Percentiles rank a stretch among this genome's conserved stretches.
Evolutionary conservation across 2,797 vertebrate genomes (phyloP).

Genomic region (Fistularia commersonii): DNA sequence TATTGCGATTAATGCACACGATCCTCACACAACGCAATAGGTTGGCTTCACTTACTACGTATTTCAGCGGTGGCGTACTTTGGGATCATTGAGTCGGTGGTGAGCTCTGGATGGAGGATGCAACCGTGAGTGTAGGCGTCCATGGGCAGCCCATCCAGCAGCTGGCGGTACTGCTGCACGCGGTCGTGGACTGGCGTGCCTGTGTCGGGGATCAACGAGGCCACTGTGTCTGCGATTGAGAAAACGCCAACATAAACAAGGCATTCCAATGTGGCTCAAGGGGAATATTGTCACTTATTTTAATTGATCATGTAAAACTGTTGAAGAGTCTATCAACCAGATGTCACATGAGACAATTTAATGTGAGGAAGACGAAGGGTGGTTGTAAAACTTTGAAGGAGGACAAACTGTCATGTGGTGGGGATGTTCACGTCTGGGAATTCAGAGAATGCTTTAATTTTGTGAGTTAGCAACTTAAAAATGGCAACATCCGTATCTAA

Average conservation of each 20-base stretch:
- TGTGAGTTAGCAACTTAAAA: too few relatives aligned
- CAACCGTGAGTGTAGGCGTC: conserved; percentile 98
- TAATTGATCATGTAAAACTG: too few relatives aligned
- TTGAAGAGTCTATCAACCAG: too few relatives aligned
- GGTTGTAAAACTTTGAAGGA: too few relatives aligned
- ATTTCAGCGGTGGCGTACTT: conserved; percentile 99
- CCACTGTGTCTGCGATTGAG: conserved; percentile 79
- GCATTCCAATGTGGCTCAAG: too few relatives aligned
- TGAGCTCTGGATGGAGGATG: conserved; percentile 98
- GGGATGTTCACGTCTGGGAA: too few relatives aligned
- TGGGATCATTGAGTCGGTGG: conserved; percentile 99
- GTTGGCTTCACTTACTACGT: conserved; percentile 89
- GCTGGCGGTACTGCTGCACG: conserved; percentile 92
- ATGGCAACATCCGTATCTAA: too few relatives aligned
- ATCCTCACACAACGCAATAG: conserved; percentile 1
- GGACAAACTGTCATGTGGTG: too few relatives aligned
- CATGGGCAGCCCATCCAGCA: conserved; percentile 95
- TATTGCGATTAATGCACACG: not conserved
- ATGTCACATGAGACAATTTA: too few relatives aligned
- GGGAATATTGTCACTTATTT: too few relatives aligned
- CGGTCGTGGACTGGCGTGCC: conserved; percentile 82
- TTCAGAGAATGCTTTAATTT: too few relatives aligned
- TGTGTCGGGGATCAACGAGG: conserved; percentile 86
- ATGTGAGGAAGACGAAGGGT: too few relatives aligned
- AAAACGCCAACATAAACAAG: not conserved